Evolutionary conservation across 64 coral and sea anemone genomes (phyloP).

Genomic region (Montipora cactus): DNA sequence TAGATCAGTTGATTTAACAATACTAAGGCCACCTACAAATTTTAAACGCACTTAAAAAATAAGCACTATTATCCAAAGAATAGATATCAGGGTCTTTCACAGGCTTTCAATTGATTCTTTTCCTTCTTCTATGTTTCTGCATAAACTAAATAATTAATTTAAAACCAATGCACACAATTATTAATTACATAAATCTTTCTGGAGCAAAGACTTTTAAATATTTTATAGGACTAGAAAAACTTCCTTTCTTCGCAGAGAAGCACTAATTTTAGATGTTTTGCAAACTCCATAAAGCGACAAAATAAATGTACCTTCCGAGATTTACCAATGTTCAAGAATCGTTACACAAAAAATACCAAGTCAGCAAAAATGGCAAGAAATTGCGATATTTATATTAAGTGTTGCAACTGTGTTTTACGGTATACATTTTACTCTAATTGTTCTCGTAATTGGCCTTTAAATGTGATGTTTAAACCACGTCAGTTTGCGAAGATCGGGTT

Average conservation of each 20-base stretch:
- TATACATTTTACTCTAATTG: too few species aligned
- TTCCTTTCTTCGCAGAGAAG: not conserved
- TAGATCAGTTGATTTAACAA: too few species aligned
- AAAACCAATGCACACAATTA: not conserved
- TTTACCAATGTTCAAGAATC: not conserved
- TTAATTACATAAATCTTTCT: slow-evolving; percentile 6
- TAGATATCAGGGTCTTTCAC: not conserved
- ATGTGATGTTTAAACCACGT: too few species aligned
- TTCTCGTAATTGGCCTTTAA: too few species aligned
- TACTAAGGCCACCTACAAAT: too few species aligned
- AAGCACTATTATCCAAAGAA: too few species aligned
- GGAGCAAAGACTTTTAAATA: not conserved
- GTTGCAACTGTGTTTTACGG: too few species aligned
- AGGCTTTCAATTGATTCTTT: not conserved
- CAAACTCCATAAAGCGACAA: too few species aligned
- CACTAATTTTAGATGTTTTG: not conserved
- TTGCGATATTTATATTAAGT: not conserved
- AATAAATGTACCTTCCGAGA: not conserved
- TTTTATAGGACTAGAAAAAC: not conserved
- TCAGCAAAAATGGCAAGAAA: not conserved
- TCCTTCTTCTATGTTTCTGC: not conserved
- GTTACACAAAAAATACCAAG: not conserved
- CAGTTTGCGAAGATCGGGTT: not conserved
- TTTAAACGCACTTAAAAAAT: too few species aligned
- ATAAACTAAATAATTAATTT: slow-evolving; percentile 9